Evolutionary conservation across 2,113 vertebrate species (phyloP), one percentile per base, ranked within the genome.

Genomic region (Syngnathus scovelli): DNA sequence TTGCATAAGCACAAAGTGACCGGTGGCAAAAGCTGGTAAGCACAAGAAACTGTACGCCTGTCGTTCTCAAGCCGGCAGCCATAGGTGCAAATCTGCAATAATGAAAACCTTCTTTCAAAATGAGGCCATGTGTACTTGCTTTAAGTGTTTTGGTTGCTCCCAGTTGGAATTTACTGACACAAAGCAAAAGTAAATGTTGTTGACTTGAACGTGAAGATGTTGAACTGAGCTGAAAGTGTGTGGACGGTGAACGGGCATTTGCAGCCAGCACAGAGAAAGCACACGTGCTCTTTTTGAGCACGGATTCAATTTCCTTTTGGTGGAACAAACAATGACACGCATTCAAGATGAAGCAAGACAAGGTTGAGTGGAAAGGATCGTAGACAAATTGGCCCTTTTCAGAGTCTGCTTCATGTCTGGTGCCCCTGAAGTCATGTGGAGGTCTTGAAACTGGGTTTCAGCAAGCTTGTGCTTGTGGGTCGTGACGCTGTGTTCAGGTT

Each of bases 391-490:
- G 7, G 66, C 69, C 39, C 66, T 43, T 78, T 78, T 81, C 56
- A 62, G 54, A 43, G 61, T 21, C 12, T 27, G 41, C 21, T 62
- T 27, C 15, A 62, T 27, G 49, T 84, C 83, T 79, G 74, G 63
- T 60, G 76, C 75, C 83, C 70, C 75, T 66, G 36, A 46, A 73
- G 67, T 80, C 66, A 82, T 82, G 79, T 73, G 75, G 69, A 77
- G 65, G 66, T 76, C 27, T 62, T 62, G 69, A 69, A 70, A 72
- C 12, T 65, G 72, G 61, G 61, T 71, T 79, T 76, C 37, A 62
- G 56, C 59, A 39, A 61, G 41, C 16, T 10, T 66, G 70, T 65
- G 49, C 52, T 46, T 44, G 27, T 61, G 52, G 54, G 64, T 68
- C 64, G 48, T 21, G 49, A 66, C n/a, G 27, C 13, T 27, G 48